Base-by-base conservation (phyloP, 2,797 vertebrate genomes). In the Falco columbarius region DNA sequence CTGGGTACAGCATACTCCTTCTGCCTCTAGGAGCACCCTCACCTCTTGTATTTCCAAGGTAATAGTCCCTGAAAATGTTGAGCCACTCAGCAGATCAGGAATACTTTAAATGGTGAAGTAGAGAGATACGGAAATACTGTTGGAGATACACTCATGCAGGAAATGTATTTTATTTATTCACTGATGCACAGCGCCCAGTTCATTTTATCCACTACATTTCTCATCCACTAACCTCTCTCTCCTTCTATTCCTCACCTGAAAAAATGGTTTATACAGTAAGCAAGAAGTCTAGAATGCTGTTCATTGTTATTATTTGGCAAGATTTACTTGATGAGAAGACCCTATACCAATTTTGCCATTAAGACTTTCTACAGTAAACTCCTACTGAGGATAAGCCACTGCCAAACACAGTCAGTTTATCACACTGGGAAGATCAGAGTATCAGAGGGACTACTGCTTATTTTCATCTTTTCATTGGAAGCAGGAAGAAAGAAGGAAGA, bases 81-180 rank as follows among this genome's bases (percentile, higher is more conserved):
- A 96, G 75, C 46, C 18, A 88, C 38, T 34, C 72, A 91, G 26
- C 3, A 91, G 46, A 54, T 89, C 38, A 68, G 46, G 14, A 93
- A 86, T 42, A 38, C 67, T 73, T 71, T 90, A 52, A 89, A 91
- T 46, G 61, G 36, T 73, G 67, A 89, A 71, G 36, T 54, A 88
- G 32, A 65, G 7, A 86, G 65, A 51, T 34, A 86, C 3, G 16
- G 51, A 88, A 89, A 81, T 29, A 82, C 27, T 24, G 30, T 12
- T 71, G 77, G 74, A 90, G 49, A 87, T 55, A 84, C 75, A 59
- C 22, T 91, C 81, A 77, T 30, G 58, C 65, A 94, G 54, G 38
- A 91, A 89, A 95, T 42, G 6, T 19, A 55, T 87, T 91, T 93
- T 83, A 86, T 88, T 91, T 83, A 89, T 79, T 83, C 54, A 52